phyloP scores from a whole-genome alignment of 2,113 vertebrate species.

The Burhinus bistriatus region DNA sequence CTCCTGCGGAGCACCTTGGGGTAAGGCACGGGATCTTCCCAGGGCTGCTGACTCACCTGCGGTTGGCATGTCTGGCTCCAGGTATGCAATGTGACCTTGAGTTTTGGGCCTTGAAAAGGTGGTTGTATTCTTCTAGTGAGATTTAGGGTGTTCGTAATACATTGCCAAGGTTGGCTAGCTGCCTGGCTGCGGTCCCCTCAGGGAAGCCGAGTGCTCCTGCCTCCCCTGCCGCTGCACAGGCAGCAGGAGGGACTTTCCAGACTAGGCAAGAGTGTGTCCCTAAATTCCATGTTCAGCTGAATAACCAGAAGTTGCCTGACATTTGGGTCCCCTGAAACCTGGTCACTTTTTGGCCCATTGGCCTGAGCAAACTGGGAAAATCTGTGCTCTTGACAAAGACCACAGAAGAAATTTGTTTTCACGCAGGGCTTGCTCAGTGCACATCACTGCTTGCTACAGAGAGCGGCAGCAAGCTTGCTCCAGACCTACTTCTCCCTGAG shows the following conservation, averaged over 20 bases:
- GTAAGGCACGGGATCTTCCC: not conserved
- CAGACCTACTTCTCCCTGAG: not conserved
- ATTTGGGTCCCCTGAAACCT: not conserved
- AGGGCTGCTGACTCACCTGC: not conserved
- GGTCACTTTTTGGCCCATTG: rapidly evolving
- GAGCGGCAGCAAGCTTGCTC: not conserved
- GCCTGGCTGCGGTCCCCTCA: not conserved
- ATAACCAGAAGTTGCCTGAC: rapidly evolving
- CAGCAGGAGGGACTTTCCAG: not conserved
- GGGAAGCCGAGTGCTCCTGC: not conserved
- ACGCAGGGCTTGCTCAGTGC: not conserved
- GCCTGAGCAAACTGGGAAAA: not conserved
- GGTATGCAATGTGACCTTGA: not conserved
- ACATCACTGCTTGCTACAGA: not conserved
- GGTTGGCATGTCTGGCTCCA: not conserved
- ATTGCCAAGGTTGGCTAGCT: not conserved
- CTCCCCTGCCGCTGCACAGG: rapidly evolving
- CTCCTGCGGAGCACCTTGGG: not conserved
- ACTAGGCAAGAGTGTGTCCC: rapidly evolving
- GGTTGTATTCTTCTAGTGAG: not conserved
- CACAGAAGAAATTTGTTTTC: not conserved
- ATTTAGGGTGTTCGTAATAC: not conserved
- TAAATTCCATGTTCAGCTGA: not conserved
- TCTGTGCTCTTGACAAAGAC: not conserved
- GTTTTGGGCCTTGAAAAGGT: not conserved